These are phyloP conservation scores for Heteractis magnifica DNA, from an alignment of 92 coral and sea anemone species.

Conservation along the genomic window DNA sequence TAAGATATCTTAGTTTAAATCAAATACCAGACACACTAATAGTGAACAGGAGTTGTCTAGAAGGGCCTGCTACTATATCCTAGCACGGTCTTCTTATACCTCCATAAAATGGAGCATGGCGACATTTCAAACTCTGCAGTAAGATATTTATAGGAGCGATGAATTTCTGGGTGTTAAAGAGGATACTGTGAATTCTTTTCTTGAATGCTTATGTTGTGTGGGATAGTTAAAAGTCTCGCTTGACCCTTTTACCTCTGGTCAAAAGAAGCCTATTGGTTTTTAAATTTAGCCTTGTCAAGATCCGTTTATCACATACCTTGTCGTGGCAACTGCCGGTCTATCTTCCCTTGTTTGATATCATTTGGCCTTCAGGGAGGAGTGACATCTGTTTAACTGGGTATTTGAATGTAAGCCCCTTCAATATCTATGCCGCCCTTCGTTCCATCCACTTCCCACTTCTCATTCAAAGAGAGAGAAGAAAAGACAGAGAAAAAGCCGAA, in stretches of 20 bases:
- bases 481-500: neutral
- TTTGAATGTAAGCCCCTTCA: neutral
- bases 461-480: no score
- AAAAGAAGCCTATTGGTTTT: neutral
- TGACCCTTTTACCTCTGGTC: neutral
- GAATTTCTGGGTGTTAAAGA: no score
- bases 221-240: neutral
- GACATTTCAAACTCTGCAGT: no score
- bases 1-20: neutral
- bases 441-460: neutral
- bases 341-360: no score
- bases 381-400: neutral
- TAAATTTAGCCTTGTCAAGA: neutral
- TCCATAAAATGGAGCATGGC: no score
- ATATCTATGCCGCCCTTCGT: neutral
- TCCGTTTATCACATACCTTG: constrained; percentile 1
- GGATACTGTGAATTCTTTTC: neutral
- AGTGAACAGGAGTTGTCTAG: no score
- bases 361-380: no score
- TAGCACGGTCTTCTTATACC: no score
- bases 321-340: neutral
- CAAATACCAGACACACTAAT: neutral
- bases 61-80: no score
- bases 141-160: no score
- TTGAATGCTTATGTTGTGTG: neutral